These are phyloP conservation scores for Coptodon bakossiorum DNA, from an alignment of 2,113 vertebrate genomes.

Conservation along the genomic window DNA sequence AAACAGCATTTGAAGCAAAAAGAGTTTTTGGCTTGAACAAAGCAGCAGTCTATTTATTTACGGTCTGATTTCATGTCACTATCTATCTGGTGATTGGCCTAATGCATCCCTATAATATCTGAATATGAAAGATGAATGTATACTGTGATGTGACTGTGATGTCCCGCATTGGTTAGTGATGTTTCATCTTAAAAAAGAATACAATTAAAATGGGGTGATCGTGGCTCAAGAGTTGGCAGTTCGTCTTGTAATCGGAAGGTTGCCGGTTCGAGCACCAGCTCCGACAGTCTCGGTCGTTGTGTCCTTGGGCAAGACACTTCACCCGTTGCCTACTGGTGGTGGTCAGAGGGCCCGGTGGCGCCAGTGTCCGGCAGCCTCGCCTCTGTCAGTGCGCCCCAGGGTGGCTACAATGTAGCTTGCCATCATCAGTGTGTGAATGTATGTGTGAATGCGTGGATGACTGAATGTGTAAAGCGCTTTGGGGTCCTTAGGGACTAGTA, in stretches of 20 bases:
- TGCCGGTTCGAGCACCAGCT: not conserved
- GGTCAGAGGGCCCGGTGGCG: not conserved
- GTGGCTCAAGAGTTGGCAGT: not conserved
- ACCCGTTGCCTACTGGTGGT: not conserved
- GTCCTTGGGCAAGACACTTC: too few species aligned
- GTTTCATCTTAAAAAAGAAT: not conserved
- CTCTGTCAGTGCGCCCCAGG: not conserved
- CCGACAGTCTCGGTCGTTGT: too few species aligned
- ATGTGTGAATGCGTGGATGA: not conserved
- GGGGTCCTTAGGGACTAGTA: not conserved
- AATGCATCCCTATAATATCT: not conserved
- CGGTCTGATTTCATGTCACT: not conserved
- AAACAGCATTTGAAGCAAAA: not conserved
- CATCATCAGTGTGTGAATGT: not conserved
- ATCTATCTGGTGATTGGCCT: not conserved
- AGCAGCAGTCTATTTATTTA: not conserved
- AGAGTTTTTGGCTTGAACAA: not conserved
- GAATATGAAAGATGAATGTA: not conserved
- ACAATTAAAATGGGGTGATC: not conserved
- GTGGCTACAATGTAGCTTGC: not conserved
- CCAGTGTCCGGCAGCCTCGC: rapidly evolving
- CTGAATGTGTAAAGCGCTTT: not conserved
- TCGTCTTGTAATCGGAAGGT: not conserved
- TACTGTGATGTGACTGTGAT: not conserved
- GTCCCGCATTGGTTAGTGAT: not conserved